Percentiles rank a stretch among this genome's conserved stretches.
These are phyloP conservation scores for Astyanax mexicanus DNA, from an alignment of 2,797 vertebrate species.

Conservation along the genomic window DNA sequence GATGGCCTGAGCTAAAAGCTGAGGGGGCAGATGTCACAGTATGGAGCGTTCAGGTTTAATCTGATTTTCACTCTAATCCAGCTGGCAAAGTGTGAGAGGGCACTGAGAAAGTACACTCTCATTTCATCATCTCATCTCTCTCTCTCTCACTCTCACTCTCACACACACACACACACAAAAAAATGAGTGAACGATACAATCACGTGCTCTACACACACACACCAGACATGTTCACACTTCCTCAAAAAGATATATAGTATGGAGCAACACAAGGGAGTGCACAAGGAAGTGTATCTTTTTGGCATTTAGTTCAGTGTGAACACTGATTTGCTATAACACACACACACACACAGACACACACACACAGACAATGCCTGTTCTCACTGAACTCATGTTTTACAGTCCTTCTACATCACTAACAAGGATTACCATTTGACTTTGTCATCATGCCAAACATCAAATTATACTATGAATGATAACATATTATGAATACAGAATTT, in stretches of 20 bases:
- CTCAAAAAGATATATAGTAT: background rate
- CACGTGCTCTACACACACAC: conserved; percentile 17
- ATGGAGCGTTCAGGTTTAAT: conserved; percentile 59
- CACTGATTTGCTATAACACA: too few species aligned
- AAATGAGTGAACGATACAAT: conserved; percentile 19
- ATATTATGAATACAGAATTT: too few species aligned
- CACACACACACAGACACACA: too few species aligned
- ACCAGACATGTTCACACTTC: conserved; percentile 8
- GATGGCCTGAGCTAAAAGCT: conserved; percentile 18
- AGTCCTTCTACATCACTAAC: too few species aligned
- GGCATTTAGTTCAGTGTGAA: background rate
- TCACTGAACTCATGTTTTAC: too few species aligned
- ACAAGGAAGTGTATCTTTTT: background rate
- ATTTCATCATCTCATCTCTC: too few species aligned
- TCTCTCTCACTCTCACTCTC: too few species aligned
- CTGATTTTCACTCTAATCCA: conserved; percentile 61
- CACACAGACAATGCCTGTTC: too few species aligned
- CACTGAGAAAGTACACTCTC: conserved; percentile 23
- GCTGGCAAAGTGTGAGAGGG: conserved; percentile 44
- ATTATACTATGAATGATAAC: too few species aligned
- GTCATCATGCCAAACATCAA: too few species aligned
- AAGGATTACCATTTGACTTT: too few species aligned
- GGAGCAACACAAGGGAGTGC: background rate
- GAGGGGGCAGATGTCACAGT: conserved; percentile 58
- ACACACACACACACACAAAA: conserved; percentile 25